Evolutionary conservation across 2,888 invertebrate species (phyloP).

Genomic region (Phragmatobia fuliginosa): DNA sequence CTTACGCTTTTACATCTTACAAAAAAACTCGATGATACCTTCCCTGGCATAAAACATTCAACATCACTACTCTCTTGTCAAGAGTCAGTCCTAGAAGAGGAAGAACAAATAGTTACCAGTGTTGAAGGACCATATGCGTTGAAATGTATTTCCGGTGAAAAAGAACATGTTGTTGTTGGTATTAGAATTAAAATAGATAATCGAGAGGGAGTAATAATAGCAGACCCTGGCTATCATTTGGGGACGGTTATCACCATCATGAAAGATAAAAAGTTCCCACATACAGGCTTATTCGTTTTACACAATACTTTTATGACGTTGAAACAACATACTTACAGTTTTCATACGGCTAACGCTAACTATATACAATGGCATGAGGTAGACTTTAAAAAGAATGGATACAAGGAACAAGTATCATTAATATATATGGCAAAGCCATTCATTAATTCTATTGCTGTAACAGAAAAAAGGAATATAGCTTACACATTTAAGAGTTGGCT

Average conservation of each 20-base stretch:
- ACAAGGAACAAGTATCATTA: slow-evolving; percentile 89
- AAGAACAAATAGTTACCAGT: slow-evolving; percentile 83
- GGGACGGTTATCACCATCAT: slow-evolving; percentile 94
- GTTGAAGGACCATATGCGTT: slow-evolving; percentile 85
- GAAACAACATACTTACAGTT: slow-evolving; percentile 93
- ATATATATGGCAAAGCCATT: slow-evolving; percentile 92
- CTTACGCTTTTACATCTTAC: slow-evolving; percentile 91
- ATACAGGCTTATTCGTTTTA: slow-evolving; percentile 95
- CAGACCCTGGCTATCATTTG: slow-evolving; percentile 97
- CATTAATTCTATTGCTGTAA: slow-evolving; percentile 92
- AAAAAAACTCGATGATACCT: slow-evolving; percentile 85
- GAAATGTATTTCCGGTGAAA: slow-evolving; percentile 88
- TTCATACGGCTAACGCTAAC: slow-evolving; percentile 88
- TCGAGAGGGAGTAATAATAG: slow-evolving; percentile 91
- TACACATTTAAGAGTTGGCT: slow-evolving; percentile 93
- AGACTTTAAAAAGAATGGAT: slow-evolving; percentile 86
- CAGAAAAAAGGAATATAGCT: slow-evolving; percentile 94
- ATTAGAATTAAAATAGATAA: slow-evolving; percentile 90
- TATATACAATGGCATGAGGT: slow-evolving; percentile 95
- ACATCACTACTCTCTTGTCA: slow-evolving; percentile 92
- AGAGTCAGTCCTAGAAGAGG: slow-evolving; percentile 89
- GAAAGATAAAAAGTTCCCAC: slow-evolving; percentile 93
- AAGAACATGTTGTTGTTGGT: slow-evolving; percentile 95
- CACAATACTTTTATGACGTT: background rate
- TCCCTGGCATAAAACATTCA: slow-evolving; percentile 89